Evolutionary conservation across 2,888 invertebrate genomes (phyloP), one percentile per base, ranked within the genome.

Genomic region (Julus scanicus): DNA sequence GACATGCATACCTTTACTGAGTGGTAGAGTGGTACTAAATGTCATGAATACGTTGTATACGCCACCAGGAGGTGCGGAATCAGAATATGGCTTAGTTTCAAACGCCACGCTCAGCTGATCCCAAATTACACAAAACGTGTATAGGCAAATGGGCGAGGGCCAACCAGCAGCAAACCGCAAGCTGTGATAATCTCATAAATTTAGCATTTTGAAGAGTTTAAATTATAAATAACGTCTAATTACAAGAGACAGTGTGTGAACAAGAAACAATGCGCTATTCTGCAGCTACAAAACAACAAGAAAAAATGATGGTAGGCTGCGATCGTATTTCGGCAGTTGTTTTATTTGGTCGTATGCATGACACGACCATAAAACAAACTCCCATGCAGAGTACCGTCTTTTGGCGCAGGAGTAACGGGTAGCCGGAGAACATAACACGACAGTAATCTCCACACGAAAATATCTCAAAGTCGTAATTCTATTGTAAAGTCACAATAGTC

Each of bases 401-500:
- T n/a, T n/a, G 57, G 57, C n/a, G 57, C n/a, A 63, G 57, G 57
- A n/a, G 57, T 63, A 63, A 63, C 57, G 57, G 44, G 57, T 63
- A 63, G 57, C 15, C 57, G n/a, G 57, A 63, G 57, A 63, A 63
- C 57, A 63, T 63, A 20, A 63, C 57, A 63, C 57, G n/a, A 63
- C 57, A 63, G 57, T 63, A 63, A 63, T 63, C 57, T 63, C 57
- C 57, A 63, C 57, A 63, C 57, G 57, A 63, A 63, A 63, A 63
- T 63, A 63, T 63, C 57, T 63, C 57, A n/a, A 63, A 63, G 57
- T 63, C 57, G 57, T 63, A 63, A 63, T 63, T 63, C 57, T 63
- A 63, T 63, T 63, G 57, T 63, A n/a, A 63, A 63, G 57, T 63
- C n/a, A 63, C 57, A 63, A 63, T 63, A 63, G 57, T 63, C 57